Conservation (phyloP, 1,140 invertebrate genomes). For the Melipona quadrifasciata region DNA sequence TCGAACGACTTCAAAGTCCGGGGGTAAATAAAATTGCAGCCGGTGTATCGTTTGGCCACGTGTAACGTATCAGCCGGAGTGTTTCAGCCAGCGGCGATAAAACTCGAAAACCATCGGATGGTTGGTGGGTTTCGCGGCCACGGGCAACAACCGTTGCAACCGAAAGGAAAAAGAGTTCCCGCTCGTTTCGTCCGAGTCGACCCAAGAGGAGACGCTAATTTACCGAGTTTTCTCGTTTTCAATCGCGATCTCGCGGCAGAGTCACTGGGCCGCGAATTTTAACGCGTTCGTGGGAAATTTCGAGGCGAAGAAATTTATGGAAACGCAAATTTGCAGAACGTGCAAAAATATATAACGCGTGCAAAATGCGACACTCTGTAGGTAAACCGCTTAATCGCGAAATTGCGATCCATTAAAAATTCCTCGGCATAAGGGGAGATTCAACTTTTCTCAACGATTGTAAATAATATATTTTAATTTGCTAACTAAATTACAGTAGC, state of each 20-base stretch:
- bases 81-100: slow-evolving; percentile 7
- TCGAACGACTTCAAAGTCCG: background rate
- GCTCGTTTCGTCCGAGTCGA: background rate
- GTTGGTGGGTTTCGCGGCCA: background rate
- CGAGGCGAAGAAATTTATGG: too few relatives aligned
- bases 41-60: background rate
- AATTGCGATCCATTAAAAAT: too few relatives aligned
- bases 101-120: slow-evolving; percentile 8
- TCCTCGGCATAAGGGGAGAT: too few relatives aligned
- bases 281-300: too few relatives aligned
- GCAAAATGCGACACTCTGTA: too few relatives aligned
- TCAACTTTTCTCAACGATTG: too few relatives aligned
- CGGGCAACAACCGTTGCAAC: background rate
- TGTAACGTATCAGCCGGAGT: slow-evolving; percentile 1
- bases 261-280: background rate
- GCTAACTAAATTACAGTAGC: too few relatives aligned
- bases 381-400: too few relatives aligned
- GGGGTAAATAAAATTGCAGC: slow-evolving; percentile 24
- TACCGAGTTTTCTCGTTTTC: background rate
- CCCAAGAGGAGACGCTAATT: background rate
- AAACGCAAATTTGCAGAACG: too few relatives aligned
- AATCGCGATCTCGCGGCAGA: background rate
- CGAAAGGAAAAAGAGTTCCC: background rate
- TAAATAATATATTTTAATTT: too few relatives aligned
- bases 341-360: too few relatives aligned